Conservation (phyloP, 2,113 vertebrate genomes). For the Oxygymnocypris stewartii region DNA sequence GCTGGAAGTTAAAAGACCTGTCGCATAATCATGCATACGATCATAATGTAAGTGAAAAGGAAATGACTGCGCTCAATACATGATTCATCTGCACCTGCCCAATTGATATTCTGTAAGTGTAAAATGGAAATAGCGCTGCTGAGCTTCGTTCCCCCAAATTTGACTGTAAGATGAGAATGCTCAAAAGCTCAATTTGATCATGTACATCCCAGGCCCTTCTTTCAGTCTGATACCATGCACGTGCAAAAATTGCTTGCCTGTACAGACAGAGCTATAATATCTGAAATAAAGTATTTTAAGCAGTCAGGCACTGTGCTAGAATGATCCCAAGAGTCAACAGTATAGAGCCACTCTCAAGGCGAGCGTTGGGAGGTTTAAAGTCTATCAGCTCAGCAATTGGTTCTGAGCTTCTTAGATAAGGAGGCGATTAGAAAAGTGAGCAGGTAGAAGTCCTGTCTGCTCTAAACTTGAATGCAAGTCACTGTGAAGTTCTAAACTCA, state of each 20-base stretch:
- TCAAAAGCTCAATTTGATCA: slow-evolving; percentile 32
- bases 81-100: neutral
- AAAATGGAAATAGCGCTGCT: slow-evolving; percentile 33
- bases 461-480: neutral
- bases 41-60: slow-evolving; percentile 15
- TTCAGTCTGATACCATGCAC: slow-evolving; percentile 7
- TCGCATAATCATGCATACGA: slow-evolving; percentile 5
- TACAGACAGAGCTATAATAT: slow-evolving; percentile 44
- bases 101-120: slow-evolving; percentile 42
- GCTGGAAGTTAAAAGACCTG: slow-evolving; percentile 23
- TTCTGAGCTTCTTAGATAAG: slow-evolving; percentile 55
- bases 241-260: neutral
- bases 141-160: slow-evolving; percentile 2
- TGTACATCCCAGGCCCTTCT: slow-evolving; percentile 10
- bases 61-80: slow-evolving; percentile 21
- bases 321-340: slow-evolving; percentile 52
- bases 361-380: slow-evolving; percentile 49
- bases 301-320: slow-evolving; percentile 46
- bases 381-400: slow-evolving; percentile 58
- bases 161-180: slow-evolving; percentile 50
- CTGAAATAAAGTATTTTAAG: slow-evolving; percentile 56
- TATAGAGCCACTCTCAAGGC: slow-evolving; percentile 32
- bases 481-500: neutral
- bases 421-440: slow-evolving; percentile 53
- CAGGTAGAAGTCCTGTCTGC: slow-evolving; percentile 37